Percentiles rank a stretch among this genome's conserved stretches.
These are phyloP conservation scores for Hyppa rectilinea DNA, from an alignment of 2,888 invertebrate species.

Conservation along the genomic window DNA sequence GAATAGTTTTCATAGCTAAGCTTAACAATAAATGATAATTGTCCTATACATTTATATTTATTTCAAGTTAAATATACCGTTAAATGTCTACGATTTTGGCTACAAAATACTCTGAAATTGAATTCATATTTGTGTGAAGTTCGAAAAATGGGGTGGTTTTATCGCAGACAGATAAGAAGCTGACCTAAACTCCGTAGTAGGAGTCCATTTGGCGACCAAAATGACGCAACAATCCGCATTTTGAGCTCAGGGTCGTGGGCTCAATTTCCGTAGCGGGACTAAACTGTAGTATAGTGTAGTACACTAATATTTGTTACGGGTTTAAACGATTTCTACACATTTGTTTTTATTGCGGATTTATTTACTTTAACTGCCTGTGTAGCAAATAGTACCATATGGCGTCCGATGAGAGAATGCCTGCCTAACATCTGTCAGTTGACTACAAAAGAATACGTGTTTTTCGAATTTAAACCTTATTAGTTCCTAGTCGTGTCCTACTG, in stretches of 20 bases:
- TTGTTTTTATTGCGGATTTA: conserved; percentile 6
- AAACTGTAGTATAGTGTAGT: conserved; percentile 1
- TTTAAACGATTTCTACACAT: not conserved
- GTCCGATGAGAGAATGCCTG: too few species aligned
- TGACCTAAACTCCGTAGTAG: not conserved
- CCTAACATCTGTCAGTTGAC: too few species aligned
- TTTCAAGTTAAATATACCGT: not conserved
- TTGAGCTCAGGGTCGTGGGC: conserved; percentile 35
- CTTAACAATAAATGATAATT: too few species aligned
- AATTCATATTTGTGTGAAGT: conserved; percentile 6
- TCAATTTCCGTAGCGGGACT: conserved; percentile 48
- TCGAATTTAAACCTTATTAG: too few species aligned
- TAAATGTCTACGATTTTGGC: not conserved
- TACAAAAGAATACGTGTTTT: too few species aligned
- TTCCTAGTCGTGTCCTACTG: too few species aligned
- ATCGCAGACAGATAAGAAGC: conserved; percentile 24
- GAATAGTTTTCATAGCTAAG: not conserved
- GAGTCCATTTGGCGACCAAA: conserved; percentile 40
- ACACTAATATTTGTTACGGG: conserved; percentile 19
- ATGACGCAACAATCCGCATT: conserved; percentile 47
- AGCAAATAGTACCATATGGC: not conserved
- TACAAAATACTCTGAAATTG: conserved; percentile 2
- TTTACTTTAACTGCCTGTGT: not conserved
- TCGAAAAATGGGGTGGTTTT: not conserved
- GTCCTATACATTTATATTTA: not conserved